Evolutionary conservation across 2,888 invertebrate species (phyloP), one percentile per base, ranked within the genome.

Genomic region (Atethmia centrago): DNA sequence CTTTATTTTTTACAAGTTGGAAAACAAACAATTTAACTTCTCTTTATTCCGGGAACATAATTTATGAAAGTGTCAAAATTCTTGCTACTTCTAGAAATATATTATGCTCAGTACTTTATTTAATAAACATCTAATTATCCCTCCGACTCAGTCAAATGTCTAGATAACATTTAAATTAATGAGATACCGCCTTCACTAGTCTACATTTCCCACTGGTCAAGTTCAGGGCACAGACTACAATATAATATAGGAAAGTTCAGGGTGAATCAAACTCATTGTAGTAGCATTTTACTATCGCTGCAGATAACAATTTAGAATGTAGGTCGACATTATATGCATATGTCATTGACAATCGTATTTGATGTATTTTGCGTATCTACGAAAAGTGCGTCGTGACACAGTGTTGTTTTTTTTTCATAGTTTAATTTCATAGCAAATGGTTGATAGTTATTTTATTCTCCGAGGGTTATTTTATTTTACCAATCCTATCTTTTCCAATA

Each of bases 121-220:
- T 25, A 19, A 65, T 65, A 65, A 66, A 66, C 25, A 28, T 53
- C 16, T 16, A 42, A 66, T 28, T n/a, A 59, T 25, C 49, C 49
- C 59, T 61, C 21, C 21, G 12, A 58, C 56, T 61, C 21, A 45
- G n/a, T 47, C 12, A 25, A 58, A 59, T 59, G 74, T 71, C 64
- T 63, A 74, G 51, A 69, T 68, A 62, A 55, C 36, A 47, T 64
- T 72, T 63, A 78, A 75, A 69, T 61, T 69, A 84, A 79, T 82
- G 51, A 71, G 72, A 72, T 74, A 19, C 76, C 79, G 72, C 72
- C 84, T 67, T 53, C 73, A 66, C 49, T 73, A 36, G 14, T 56
- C n/a, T 45, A 59, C 68, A 78, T 66, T 55, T 55, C 53, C 25
- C 12, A 28, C 62, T 49, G 71, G 68, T 67, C 82, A 84, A 84